Conservation (phyloP, 2,113 vertebrate species). For the Pygoscelis antarcticus region DNA sequence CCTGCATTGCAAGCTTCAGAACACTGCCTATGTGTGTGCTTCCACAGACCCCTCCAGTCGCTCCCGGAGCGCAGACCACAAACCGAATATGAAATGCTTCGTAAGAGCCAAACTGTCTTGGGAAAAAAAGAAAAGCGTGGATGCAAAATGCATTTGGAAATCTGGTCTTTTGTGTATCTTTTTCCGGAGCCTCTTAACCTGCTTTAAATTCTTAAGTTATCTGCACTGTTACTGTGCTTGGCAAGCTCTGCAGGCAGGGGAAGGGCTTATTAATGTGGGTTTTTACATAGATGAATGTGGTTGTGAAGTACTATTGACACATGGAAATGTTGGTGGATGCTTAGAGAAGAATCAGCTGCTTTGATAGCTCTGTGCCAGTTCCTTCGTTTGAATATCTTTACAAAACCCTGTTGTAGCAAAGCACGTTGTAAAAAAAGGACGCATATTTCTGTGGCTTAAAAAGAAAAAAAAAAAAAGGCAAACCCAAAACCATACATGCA, state of each 20-base stretch:
- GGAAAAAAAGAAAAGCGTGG: background rate
- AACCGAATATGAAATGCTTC: background rate
- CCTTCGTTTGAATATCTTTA: background rate
- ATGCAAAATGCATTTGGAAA: background rate
- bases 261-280: background rate
- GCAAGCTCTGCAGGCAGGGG: background rate
- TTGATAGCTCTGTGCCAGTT: background rate
- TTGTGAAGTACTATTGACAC: slow-evolving; percentile 3
- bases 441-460: background rate
- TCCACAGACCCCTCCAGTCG: background rate
- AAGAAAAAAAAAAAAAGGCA: background rate
- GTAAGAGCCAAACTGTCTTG: background rate
- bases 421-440: background rate
- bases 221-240: background rate
- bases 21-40: background rate
- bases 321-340: background rate
- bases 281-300: background rate
- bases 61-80: background rate
- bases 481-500: background rate
- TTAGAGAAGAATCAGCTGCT: slow-evolving; percentile 8
- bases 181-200: background rate
- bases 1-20: background rate
- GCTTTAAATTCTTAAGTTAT: background rate
- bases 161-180: background rate
- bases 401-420: background rate